These are phyloP conservation scores for Anas platyrhynchos DNA, from an alignment of 2,113 vertebrate species.

Conservation along the genomic window DNA sequence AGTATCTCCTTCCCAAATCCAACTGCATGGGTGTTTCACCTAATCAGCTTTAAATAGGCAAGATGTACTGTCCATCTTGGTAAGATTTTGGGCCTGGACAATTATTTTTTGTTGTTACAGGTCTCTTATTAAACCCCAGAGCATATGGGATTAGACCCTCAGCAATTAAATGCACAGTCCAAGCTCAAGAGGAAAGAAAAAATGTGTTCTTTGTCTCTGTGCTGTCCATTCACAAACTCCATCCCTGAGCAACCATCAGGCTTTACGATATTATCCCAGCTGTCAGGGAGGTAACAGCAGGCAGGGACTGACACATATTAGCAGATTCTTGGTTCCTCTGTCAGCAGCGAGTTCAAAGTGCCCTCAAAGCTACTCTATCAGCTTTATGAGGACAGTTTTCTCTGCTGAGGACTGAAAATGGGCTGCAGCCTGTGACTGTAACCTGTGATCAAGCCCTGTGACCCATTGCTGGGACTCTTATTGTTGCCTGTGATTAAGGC, in stretches of 20 bases:
- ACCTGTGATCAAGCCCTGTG: accelerated
- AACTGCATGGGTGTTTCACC: neutral
- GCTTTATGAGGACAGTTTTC: neutral
- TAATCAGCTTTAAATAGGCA: neutral
- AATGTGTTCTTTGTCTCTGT: neutral
- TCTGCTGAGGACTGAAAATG: neutral
- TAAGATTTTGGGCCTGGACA: neutral
- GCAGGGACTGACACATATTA: neutral
- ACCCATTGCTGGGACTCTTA: neutral
- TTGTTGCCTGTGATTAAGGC: accelerated
- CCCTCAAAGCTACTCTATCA: neutral
- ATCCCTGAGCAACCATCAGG: neutral
- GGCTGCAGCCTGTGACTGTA: neutral
- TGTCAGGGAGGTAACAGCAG: neutral
- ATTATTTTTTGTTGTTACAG: neutral
- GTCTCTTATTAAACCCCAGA: neutral
- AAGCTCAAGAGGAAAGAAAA: neutral
- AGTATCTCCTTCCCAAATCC: neutral
- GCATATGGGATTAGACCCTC: accelerated
- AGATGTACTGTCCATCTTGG: neutral
- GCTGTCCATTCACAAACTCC: accelerated
- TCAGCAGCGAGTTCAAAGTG: neutral
- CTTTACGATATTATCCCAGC: neutral
- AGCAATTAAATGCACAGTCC: neutral
- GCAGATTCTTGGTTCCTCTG: neutral